These are phyloP conservation scores for Rhinogobius similis DNA, from an alignment of 2,113 vertebrate species.

Conservation along the genomic window DNA sequence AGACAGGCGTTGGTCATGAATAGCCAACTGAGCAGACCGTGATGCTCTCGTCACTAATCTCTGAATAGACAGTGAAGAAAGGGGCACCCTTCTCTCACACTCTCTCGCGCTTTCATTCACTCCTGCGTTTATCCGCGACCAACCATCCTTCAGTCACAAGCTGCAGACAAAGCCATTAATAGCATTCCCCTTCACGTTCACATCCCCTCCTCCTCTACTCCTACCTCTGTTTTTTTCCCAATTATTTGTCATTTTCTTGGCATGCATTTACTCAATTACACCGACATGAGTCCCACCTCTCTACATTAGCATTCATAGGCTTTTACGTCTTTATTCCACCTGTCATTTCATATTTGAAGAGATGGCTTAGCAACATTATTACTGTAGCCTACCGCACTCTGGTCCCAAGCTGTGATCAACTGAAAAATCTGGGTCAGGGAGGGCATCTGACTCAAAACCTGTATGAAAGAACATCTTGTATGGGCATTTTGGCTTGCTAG, in stretches of 20 bases:
- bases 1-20: slow-evolving; percentile 61
- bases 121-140: slow-evolving; percentile 71
- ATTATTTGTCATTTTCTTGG: slow-evolving; percentile 60
- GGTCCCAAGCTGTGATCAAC: neutral
- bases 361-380: slow-evolving; percentile 13
- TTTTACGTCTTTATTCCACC: slow-evolving; percentile 28
- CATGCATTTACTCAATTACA: slow-evolving; percentile 65
- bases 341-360: slow-evolving; percentile 29
- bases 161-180: slow-evolving; percentile 66
- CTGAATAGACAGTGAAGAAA: slow-evolving; percentile 68
- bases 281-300: slow-evolving; percentile 53
- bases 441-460: neutral
- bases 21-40: slow-evolving; percentile 42
- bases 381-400: neutral
- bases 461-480: neutral
- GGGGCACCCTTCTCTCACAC: slow-evolving; percentile 70
- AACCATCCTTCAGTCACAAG: slow-evolving; percentile 56
- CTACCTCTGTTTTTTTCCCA: slow-evolving; percentile 58
- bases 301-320: slow-evolving; percentile 60
- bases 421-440: neutral
- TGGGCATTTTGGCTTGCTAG: neutral
- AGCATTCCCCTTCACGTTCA: slow-evolving; percentile 69
- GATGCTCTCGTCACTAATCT: slow-evolving; percentile 67
- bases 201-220: slow-evolving; percentile 61
- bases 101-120: slow-evolving; percentile 60